Conservation (phyloP, 92 coral and sea anemone genomes). For the Zoanthus sociatus region DNA sequence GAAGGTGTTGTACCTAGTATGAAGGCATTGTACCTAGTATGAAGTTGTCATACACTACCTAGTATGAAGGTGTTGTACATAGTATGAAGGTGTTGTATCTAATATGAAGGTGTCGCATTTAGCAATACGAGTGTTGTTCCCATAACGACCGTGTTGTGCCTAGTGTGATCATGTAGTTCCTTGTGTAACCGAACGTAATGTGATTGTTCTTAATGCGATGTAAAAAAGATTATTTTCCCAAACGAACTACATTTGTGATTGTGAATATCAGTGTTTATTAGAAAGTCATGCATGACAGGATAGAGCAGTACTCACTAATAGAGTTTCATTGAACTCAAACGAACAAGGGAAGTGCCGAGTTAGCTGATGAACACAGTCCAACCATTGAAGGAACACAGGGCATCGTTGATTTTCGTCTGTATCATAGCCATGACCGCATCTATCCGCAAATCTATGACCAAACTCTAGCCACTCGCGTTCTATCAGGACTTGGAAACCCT, state of each 20-base stretch:
- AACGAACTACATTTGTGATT: background rate
- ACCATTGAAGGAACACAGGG: constrained; percentile 96
- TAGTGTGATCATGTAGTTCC: too few relatives aligned
- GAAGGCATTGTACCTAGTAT: too few relatives aligned
- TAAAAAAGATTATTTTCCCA: too few relatives aligned
- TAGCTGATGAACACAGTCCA: constrained; percentile 96
- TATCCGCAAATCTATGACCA: constrained; percentile 97
- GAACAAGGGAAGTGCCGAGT: constrained; percentile 95
- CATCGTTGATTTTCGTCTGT: constrained; percentile 86
- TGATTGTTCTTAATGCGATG: background rate
- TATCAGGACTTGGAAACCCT: constrained; percentile 95
- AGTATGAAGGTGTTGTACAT: too few relatives aligned
- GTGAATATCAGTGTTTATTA: background rate
- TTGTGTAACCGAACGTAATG: too few relatives aligned
- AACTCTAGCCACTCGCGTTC: constrained; percentile 97
- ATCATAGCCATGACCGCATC: constrained; percentile 93
- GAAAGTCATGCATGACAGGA: background rate
- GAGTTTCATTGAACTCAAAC: constrained; percentile 94
- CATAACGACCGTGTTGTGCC: too few relatives aligned
- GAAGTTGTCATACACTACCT: too few relatives aligned
- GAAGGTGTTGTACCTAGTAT: too few relatives aligned
- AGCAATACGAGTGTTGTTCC: too few relatives aligned
- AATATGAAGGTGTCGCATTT: too few relatives aligned
- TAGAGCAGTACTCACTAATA: constrained; percentile 70
- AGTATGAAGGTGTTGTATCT: too few relatives aligned